Conservation (phyloP, 2,888 invertebrate genomes). For the Miltochrista miniata region DNA sequence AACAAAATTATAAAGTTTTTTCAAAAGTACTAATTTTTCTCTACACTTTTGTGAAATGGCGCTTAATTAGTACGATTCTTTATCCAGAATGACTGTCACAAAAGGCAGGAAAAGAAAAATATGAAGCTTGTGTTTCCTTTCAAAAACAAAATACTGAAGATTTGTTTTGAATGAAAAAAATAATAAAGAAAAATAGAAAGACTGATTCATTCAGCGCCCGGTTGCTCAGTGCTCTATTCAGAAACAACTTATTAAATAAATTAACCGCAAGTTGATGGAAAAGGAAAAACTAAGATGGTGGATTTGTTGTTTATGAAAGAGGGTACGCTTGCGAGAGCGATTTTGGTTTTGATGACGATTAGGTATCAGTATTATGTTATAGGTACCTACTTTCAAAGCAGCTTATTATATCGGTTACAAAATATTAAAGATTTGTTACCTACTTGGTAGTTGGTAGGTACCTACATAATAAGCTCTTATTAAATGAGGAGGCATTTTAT, state of each 20-base stretch:
- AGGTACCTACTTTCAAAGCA: no score
- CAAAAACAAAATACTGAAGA: slow-evolving; percentile 46
- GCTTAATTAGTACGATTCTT: slow-evolving; percentile 40
- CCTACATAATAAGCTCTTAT: no score
- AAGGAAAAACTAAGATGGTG: slow-evolving; percentile 71
- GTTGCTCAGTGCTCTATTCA: slow-evolving; percentile 67
- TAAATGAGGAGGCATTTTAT: no score
- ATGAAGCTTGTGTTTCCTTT: slow-evolving; percentile 45
- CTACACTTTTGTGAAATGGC: no score
- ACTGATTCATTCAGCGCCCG: slow-evolving; percentile 69
- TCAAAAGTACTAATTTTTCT: no score
- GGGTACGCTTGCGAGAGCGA: slow-evolving; percentile 18
- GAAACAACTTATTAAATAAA: slow-evolving; percentile 81
- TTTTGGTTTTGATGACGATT: no score
- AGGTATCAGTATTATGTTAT: no score
- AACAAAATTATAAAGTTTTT: no score
- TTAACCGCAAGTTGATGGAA: slow-evolving; percentile 77
- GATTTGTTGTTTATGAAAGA: slow-evolving; percentile 8
- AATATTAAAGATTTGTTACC: no score
- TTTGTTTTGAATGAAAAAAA: slow-evolving; percentile 42
- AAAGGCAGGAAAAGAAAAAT: slow-evolving; percentile 40
- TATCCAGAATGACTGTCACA: slow-evolving; percentile 42
- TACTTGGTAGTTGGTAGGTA: no score
- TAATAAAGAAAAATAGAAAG: slow-evolving; percentile 64
- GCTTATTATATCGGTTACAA: no score